A percentile compares a stretch with the other conserved stretches of the same genome.
These are phyloP conservation scores for Stegostoma tigrinum DNA, from an alignment of 2,113 vertebrate genomes.

Conservation along the genomic window DNA sequence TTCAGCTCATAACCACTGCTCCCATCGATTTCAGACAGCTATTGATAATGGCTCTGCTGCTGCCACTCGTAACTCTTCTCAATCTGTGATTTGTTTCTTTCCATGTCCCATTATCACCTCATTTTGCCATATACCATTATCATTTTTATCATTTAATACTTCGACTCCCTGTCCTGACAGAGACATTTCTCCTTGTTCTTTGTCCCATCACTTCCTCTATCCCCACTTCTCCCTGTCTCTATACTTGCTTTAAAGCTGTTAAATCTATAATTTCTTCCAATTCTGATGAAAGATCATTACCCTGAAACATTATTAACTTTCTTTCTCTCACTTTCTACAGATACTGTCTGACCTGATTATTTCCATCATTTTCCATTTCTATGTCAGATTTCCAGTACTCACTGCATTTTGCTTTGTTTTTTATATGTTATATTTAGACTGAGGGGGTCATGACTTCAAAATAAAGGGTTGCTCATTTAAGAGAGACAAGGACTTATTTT, in stretches of 20 bases:
- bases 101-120: neutral
- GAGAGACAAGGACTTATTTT: no score
- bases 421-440: neutral
- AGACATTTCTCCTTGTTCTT: neutral
- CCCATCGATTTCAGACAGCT: neutral
- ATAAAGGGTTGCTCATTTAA: no score
- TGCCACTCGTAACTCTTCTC: neutral
- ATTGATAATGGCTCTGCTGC: neutral
- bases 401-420: neutral
- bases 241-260: neutral
- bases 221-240: neutral
- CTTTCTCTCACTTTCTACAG: neutral
- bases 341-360: neutral
- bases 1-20: neutral
- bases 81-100: neutral
- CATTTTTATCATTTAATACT: neutral
- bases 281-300: neutral
- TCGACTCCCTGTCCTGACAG: neutral
- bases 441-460: neutral
- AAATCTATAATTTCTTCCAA: neutral
- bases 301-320: neutral
- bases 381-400: neutral
- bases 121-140: neutral
- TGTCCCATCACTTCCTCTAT: neutral
- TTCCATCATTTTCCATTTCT: neutral